Evolutionary conservation across 2,888 invertebrate genomes (phyloP).

Genomic region (Ganaspis brasiliensis): DNA sequence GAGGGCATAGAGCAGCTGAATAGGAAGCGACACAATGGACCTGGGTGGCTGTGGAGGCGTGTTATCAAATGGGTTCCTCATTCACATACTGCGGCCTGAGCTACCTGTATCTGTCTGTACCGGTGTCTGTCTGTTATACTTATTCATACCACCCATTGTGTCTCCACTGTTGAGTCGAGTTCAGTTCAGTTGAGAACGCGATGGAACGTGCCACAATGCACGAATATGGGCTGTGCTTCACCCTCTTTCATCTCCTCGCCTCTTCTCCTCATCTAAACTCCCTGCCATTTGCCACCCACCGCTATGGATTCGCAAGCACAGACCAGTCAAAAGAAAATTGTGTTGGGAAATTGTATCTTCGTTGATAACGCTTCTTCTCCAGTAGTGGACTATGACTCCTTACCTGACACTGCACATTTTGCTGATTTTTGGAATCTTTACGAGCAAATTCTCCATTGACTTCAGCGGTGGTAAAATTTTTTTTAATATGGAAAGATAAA

Average conservation of each 20-base stretch:
- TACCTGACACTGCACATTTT: no score
- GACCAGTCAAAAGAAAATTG: conserved; percentile 74
- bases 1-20: conserved; percentile 79
- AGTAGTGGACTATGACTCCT: not conserved
- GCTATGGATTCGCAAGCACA: conserved; percentile 64
- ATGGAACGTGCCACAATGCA: conserved; percentile 81
- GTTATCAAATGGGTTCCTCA: conserved; percentile 81
- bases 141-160: conserved; percentile 80
- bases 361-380: conserved; percentile 63
- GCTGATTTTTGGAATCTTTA: no score
- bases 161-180: conserved; percentile 75
- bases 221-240: conserved; percentile 77
- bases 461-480: no score
- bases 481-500: no score
- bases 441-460: no score
- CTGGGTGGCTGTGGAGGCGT: conserved; percentile 80
- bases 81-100: conserved; percentile 80
- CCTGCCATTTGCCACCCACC: conserved; percentile 68
- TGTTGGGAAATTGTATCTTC: conserved; percentile 75
- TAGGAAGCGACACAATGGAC: conserved; percentile 80
- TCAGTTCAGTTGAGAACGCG: conserved; percentile 79
- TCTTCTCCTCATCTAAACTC: conserved; percentile 47
- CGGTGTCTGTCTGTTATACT: conserved; percentile 80
- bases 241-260: conserved; percentile 55
- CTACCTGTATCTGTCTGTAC: conserved; percentile 80